phyloP scores from a whole-genome alignment of 2,888 invertebrate genomes.

The Meloe dianella region DNA sequence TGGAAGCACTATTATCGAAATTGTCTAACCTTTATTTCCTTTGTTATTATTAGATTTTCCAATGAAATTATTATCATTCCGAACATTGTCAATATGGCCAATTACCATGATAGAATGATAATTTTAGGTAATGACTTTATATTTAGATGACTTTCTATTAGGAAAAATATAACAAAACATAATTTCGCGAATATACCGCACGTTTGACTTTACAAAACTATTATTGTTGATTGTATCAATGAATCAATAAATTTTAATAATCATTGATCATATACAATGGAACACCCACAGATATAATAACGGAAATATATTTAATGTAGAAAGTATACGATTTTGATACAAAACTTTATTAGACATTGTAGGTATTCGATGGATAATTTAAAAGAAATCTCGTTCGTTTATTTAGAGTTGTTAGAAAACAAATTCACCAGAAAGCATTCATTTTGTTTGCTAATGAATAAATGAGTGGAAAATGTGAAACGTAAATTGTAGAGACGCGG shows the following conservation, averaged over 20 bases:
- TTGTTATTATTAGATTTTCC: not conserved
- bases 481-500: not conserved
- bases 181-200: not conserved
- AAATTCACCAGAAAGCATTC: not conserved
- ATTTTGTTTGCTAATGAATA: not conserved
- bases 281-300: not conserved
- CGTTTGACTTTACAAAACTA: not conserved
- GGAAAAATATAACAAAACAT: not conserved
- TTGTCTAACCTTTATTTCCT: not conserved
- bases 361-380: not conserved
- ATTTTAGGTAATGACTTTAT: not conserved
- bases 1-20: not conserved
- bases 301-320: not conserved
- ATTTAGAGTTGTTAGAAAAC: not conserved
- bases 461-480: not conserved
- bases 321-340: not conserved
- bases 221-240: not conserved
- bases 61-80: not conserved
- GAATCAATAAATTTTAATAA: not conserved
- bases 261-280: not conserved
- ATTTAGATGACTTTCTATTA: not conserved
- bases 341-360: not conserved
- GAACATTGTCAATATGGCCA: not conserved
- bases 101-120: constrained; percentile 5
- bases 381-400: not conserved